These are phyloP conservation scores for Listrodromus nycthemerus DNA, from an alignment of 2,888 invertebrate genomes.

Conservation along the genomic window DNA sequence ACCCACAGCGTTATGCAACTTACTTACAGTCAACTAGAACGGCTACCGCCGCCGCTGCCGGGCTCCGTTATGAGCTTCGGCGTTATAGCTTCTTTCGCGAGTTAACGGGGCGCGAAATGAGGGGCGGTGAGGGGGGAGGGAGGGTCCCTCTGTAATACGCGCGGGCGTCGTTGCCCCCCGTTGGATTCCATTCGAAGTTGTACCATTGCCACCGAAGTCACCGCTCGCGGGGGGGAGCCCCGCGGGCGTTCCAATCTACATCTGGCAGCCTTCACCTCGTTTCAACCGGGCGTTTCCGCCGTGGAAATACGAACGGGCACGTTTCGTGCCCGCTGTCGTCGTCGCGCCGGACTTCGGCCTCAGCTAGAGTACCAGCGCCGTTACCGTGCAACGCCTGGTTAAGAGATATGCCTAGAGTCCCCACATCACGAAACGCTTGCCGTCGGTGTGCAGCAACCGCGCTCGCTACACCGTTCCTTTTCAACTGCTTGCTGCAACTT, in stretches of 20 bases:
- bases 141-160: conserved; percentile 42
- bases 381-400: conserved; percentile 11
- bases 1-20: conserved; percentile 76
- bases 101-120: conserved; percentile 15
- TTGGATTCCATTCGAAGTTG: conserved; percentile 53
- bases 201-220: conserved; percentile 62
- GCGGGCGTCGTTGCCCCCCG: conserved; percentile 42
- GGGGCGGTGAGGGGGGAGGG: not conserved
- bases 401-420: conserved; percentile 36
- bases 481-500: not conserved
- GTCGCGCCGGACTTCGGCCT: conserved; percentile 62
- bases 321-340: conserved; percentile 59
- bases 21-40: conserved; percentile 57
- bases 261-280: conserved; percentile 83
- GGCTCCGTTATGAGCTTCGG: conserved; percentile 43
- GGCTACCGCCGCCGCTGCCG: conserved; percentile 3
- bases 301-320: conserved; percentile 72
- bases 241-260: conserved; percentile 70
- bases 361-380: conserved; percentile 21
- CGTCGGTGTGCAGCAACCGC: conserved; percentile 17
- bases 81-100: conserved; percentile 34
- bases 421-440: conserved; percentile 21
- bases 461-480: conserved; percentile 1
- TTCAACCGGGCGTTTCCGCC: conserved; percentile 82
- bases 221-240: conserved; percentile 55